phyloP scores from a whole-genome alignment of 2,113 vertebrate genomes.

The Crypturellus undulatus region DNA sequence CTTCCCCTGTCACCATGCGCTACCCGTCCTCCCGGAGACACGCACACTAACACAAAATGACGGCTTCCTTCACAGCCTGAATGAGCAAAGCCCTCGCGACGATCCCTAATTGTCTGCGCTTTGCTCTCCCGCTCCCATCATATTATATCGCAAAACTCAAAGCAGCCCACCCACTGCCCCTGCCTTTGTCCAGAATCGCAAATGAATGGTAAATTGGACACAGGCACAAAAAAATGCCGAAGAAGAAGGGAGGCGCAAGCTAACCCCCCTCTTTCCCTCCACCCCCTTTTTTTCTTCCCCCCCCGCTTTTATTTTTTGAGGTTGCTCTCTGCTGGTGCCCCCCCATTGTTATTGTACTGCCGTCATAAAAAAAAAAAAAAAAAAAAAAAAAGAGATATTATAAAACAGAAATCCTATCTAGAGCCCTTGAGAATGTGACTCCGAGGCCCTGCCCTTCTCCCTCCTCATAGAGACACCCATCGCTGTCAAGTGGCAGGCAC shows the following conservation, averaged over 20 bases:
- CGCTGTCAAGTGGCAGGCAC: neutral
- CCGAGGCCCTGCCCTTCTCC: conserved; percentile 61
- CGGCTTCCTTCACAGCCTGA: conserved; percentile 65
- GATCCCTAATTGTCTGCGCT: conserved; percentile 51
- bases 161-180: conserved; percentile 62
- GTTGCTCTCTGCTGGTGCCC: conserved; percentile 27
- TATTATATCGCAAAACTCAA: conserved; percentile 55
- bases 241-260: conserved; percentile 51
- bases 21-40: conserved; percentile 56
- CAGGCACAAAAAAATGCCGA: neutral
- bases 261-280: neutral
- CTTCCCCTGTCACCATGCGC: conserved; percentile 59
- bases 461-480: neutral
- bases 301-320: neutral
- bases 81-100: conserved; percentile 52
- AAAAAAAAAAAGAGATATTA: conserved; percentile 15
- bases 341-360: conserved; percentile 55
- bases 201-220: conserved; percentile 42
- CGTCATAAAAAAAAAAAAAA: conserved; percentile 41
- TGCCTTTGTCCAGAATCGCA: conserved; percentile 60
- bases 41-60: conserved; percentile 70
- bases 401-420: neutral
- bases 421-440: conserved; percentile 62
- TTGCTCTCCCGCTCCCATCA: conserved; percentile 46
- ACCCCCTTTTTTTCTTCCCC: neutral